Evolutionary conservation across 2,888 invertebrate species (phyloP), one percentile per base, ranked within the genome.

Genomic region (Gortyna flavago): DNA sequence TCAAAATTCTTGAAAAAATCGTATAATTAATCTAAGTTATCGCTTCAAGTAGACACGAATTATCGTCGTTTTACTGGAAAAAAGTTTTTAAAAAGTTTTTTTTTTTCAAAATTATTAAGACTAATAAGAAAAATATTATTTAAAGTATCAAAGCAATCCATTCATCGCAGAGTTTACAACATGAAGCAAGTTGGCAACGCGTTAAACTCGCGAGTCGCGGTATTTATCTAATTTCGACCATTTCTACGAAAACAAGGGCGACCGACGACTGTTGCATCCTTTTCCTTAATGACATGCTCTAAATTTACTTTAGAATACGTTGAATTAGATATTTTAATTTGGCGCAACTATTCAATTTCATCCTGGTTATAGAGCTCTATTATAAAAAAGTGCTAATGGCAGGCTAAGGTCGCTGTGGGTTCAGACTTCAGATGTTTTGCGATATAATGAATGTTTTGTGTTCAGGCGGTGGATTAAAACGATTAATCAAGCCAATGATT

Each of bases 401-500:
- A 61, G n/a, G 3, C 64, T 70, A 38, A 71, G 51, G 54, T 64
- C 38, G 61, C 65, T 74, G 75, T 77, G 68, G 80, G 81, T 75
- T 83, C n/a, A 77, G 62, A 29, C 13, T 64, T 71, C 83, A 77
- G 51, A 81, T 67, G 79, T 83, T 82, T 80, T 69, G 72, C 41
- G 54, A 57, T 74, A 80, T 86, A 84, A 88, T 88, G 64, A 83
- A 86, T 82, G 84, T 86, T 85, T 87, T 88, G 75, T 76, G 87
- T 80, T 87, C 82, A 35, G 77, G 78, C 69, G 70, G 69, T 59
- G 81, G 75, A 83, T 83, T 80, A 79, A 82, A 88, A 84, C 86
- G 79, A 90, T 89, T 90, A 89, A 89, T 89, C 89, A 88, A 80
- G 51, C 72, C 83, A 86, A 79, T 86, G 88, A 90, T 81, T 87